Evolutionary conservation across 2,888 invertebrate genomes (phyloP), one percentile per base, ranked within the genome.

Genomic region (Drosophila tanythrix): DNA sequence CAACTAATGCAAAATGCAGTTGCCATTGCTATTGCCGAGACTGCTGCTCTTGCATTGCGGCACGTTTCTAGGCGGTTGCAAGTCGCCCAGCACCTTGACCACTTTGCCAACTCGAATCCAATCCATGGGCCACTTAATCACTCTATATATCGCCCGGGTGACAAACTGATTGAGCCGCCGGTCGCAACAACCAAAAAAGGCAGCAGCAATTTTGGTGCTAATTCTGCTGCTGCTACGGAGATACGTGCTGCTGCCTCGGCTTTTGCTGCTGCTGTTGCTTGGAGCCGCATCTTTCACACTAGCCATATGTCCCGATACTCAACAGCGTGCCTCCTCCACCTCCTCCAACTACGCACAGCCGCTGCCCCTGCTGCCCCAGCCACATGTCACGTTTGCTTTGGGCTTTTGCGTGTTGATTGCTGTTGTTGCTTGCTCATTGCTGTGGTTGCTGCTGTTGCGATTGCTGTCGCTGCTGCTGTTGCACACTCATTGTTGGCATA

Each of bases 401-500:
- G 84, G 73, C 89, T 90, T 89, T 90, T 89, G 85, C 85, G 85
- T 85, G 85, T 85, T 85, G 85, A 85, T 85, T 85, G 85, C 90
- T 70, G 74, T 50, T 65, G 70, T 21, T 50, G 65, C 55, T 84
- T 86, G 89, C 58, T 67, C 56, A 67, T 60, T 69, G 76, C 51
- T 51, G 74, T 25, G 48, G 66, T 29, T 69, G 73, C 50, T 60
- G 50, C 13, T 46, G 59, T 11, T 72, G 74, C 31, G 50, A 48
- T 59, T 73, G 72, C 66, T 76, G 67, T 53, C 50, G 70, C 64
- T 71, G 68, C 56, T 66, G 74, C 82, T 90, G 89, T 77, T 83
- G 91, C 84, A 85, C 90, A 89, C 87, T 88, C 89, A 91, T 91
- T 91, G 90, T 90, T 91, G 91, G 91, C 87, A 88, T 87, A 87